A percentile compares a stretch with the other conserved stretches of the same genome.
Evolutionary conservation across 2,888 invertebrate genomes (phyloP).

Genomic region (Cactoblastis cactorum): DNA sequence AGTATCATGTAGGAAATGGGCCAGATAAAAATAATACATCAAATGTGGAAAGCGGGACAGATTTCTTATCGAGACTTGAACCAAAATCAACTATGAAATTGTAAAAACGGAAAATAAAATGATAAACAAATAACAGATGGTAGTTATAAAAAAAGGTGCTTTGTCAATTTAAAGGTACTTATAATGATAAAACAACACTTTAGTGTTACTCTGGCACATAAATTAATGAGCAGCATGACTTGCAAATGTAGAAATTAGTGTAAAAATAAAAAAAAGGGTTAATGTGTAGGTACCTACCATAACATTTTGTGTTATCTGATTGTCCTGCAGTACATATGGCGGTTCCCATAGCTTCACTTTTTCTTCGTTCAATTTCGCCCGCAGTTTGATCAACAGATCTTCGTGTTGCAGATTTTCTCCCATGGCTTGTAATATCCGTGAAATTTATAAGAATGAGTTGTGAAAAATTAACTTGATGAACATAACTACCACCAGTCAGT

Average conservation of each 20-base stretch:
- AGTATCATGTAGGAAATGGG: too few species aligned
- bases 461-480: constrained; percentile 5
- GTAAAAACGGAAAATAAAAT: too few species aligned
- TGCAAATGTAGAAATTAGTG: not conserved
- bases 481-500: too few species aligned
- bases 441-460: constrained; percentile 5
- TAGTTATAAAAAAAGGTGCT: too few species aligned
- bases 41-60: too few species aligned
- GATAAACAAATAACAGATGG: too few species aligned
- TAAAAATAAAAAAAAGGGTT: constrained; percentile 22
- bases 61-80: too few species aligned
- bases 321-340: constrained; percentile 79
- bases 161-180: too few species aligned
- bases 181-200: too few species aligned
- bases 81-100: too few species aligned
- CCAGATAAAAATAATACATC: too few species aligned
- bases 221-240: not conserved
- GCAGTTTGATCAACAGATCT: constrained; percentile 82
- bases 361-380: constrained; percentile 83
- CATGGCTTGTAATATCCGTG: constrained; percentile 31
- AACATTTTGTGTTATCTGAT: constrained; percentile 58
- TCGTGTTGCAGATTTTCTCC: constrained; percentile 70
- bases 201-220: too few species aligned
- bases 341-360: constrained; percentile 87
- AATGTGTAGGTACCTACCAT: constrained; percentile 62